Evolutionary conservation across 2,888 invertebrate genomes (phyloP), one percentile per base, ranked within the genome.

Genomic region (Branchellion lobata): DNA sequence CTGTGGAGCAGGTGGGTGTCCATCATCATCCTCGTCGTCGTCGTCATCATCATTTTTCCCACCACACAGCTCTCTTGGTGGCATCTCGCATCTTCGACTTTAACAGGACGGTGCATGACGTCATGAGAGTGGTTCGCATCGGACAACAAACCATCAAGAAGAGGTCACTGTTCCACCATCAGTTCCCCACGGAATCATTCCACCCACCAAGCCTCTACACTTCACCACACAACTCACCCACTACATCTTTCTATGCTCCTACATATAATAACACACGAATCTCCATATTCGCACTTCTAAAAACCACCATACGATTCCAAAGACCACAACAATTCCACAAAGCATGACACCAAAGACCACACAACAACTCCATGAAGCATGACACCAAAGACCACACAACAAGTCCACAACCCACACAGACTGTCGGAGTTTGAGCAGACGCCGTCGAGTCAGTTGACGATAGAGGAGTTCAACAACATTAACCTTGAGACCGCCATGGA

Each of bases 401-500:
- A n/a, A n/a, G n/a, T n/a, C 40, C 40, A 40, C 14, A 27, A 1
- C 61, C 47, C 8, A 84, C 81, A 80, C 84, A 86, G 88, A 84
- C 89, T 99, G 57, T 91, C 93, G 36, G 99, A 99, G 89, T 99
- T 99, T 87, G 95, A 95, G 0, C 95, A 95, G 84, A 99, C 99
- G 0, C 96, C 98, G 0, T 95, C 96, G 18, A 95, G 96, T 85
- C 92, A 93, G 11, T 89, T 99, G 78, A 97, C 98, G 0, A 89
- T 97, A 34, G 96, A 98, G 84, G 97, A 99, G 89, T 99, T 99
- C 86, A 93, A 96, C 92, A 93, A 93, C 0, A 94, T 98, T 0
- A 97, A 99, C 86, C 89, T 99, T 83, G 96, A 97, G 86, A 94
- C 95, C 84, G 96, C 96, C 85, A 94, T 95, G 87, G 97, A 97